Conservation (phyloP, 2,113 vertebrate genomes). For the Dermatemys mawii region DNA sequence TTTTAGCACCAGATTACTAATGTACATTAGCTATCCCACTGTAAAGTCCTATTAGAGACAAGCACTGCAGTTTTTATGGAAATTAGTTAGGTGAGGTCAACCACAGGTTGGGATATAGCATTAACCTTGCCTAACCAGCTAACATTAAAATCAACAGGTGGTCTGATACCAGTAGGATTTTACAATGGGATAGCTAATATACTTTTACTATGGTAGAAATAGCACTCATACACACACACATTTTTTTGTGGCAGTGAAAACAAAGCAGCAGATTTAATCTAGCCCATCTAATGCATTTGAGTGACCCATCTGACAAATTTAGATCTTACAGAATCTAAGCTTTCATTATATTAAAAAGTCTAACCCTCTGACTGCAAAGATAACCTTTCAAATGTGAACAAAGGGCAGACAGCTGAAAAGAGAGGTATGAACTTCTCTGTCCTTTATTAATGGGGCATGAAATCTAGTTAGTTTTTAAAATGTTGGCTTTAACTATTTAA, state of each 20-base stretch:
- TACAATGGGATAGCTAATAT: too few relatives aligned
- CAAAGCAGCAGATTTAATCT: background rate
- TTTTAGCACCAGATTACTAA: too few relatives aligned
- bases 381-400: background rate
- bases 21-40: too few relatives aligned
- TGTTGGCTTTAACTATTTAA: background rate
- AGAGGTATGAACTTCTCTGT: background rate
- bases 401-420: background rate
- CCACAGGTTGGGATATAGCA: too few relatives aligned
- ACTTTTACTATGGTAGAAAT: too few relatives aligned
- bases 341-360: background rate
- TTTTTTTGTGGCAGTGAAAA: background rate
- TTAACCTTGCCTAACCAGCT: too few relatives aligned
- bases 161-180: too few relatives aligned
- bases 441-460: background rate
- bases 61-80: too few relatives aligned
- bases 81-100: too few relatives aligned
- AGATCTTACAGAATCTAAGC: constrained; percentile 9
- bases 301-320: background rate
- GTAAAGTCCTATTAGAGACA: too few relatives aligned
- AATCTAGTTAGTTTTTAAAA: background rate
- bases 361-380: background rate
- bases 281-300: background rate
- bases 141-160: too few relatives aligned
- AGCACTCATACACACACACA: too few relatives aligned